phyloP scores from a whole-genome alignment of 2,888 invertebrate genomes.

The Eristalis arbustorum region DNA sequence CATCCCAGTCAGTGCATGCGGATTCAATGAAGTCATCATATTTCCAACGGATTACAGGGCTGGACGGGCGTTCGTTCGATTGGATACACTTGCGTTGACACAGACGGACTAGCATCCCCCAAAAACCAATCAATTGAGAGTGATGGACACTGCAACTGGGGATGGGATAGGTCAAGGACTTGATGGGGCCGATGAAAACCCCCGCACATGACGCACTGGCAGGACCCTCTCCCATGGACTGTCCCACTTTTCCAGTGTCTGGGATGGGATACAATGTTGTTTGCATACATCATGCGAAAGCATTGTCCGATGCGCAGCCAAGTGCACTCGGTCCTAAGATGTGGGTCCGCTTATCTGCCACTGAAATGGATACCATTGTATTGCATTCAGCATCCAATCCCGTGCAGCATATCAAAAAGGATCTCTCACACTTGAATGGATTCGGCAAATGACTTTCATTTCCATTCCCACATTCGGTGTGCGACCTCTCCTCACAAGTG shows the following conservation, averaged over 20 bases:
- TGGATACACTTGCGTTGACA: background rate
- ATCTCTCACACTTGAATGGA: conserved; percentile 53
- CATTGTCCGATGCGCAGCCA: conserved; percentile 23
- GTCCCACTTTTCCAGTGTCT: conserved; percentile 2
- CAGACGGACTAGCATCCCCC: background rate
- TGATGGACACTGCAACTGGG: conserved; percentile 23
- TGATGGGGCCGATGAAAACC: background rate
- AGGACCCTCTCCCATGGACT: background rate
- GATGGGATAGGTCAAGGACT: conserved; percentile 54
- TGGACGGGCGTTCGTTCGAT: background rate
- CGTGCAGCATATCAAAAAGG: conserved; percentile 38
- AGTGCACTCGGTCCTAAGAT: background rate
- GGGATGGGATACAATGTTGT: conserved; percentile 14
- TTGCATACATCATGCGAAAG: conserved; percentile 30
- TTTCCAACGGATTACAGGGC: conserved; percentile 33
- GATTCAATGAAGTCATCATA: conserved; percentile 56
- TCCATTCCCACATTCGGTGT: conserved; percentile 36
- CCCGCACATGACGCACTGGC: too few species aligned
- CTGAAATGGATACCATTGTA: conserved; percentile 20
- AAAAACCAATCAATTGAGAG: conserved; percentile 6
- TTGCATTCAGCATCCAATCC: conserved; percentile 40
- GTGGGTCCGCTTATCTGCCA: conserved; percentile 32
- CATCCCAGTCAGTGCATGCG: background rate
- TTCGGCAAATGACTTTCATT: conserved; percentile 51
- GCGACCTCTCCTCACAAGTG: background rate